These are phyloP conservation scores for Phenganax marumi DNA, from an alignment of 92 coral and sea anemone genomes.

Conservation along the genomic window DNA sequence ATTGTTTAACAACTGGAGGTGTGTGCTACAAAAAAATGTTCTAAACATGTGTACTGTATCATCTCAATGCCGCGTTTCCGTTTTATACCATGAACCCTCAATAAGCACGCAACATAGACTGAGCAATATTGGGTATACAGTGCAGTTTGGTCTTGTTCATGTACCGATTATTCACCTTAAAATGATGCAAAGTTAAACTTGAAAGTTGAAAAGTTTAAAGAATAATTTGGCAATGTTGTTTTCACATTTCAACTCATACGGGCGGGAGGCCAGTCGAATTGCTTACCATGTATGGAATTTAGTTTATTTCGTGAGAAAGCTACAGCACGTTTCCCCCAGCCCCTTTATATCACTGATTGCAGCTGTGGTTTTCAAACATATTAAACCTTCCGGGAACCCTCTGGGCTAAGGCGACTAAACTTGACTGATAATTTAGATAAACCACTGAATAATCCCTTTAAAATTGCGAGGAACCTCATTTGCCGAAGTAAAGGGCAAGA, in stretches of 20 bases:
- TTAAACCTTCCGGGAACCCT: slow-evolving; percentile 33
- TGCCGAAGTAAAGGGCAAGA: slow-evolving; percentile 2
- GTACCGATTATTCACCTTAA: not conserved
- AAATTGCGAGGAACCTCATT: not conserved
- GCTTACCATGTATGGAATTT: slow-evolving; percentile 30
- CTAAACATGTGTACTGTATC: not conserved
- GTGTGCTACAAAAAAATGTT: not conserved
- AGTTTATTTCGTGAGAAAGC: slow-evolving; percentile 1
- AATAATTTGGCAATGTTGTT: slow-evolving; percentile 17
- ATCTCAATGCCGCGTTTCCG: slow-evolving; percentile 10
- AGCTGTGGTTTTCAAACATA: not conserved
- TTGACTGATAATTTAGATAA: not conserved
- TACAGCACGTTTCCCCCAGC: not conserved
- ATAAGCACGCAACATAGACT: slow-evolving; percentile 3
- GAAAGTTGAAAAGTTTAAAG: slow-evolving; percentile 19
- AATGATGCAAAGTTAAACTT: not conserved
- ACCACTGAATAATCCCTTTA: slow-evolving; percentile 10
- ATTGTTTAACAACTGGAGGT: not conserved
- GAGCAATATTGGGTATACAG: no score
- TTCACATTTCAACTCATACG: slow-evolving; percentile 29
- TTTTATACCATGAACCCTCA: no score
- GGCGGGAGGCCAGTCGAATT: slow-evolving; percentile 5
- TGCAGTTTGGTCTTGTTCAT: not conserved
- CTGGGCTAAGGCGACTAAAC: slow-evolving; percentile 4
- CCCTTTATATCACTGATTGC: not conserved